Evolutionary conservation across 2,888 invertebrate genomes (phyloP), one percentile per base, ranked within the genome.

Genomic region (Dicyrtomina minuta): DNA sequence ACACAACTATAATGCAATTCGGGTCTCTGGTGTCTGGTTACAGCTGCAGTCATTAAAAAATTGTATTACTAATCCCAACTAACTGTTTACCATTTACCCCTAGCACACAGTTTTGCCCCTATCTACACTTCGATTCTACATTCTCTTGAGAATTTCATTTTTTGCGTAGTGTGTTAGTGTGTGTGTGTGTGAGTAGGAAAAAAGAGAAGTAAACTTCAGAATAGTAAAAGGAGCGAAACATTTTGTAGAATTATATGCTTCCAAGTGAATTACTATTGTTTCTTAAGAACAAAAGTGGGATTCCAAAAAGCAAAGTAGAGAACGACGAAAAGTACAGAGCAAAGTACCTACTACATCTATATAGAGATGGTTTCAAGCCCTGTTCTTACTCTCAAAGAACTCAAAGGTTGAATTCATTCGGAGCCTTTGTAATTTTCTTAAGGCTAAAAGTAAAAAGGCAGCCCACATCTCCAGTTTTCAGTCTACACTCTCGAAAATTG

Each of bases 341-440:
- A 22, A 6, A 17, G 4, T 49, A 5, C n/a, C 5, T 12, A 51
- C 24, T 12, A 20, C 20, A 20, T 24, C 10, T 22, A 20, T 20
- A 12, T 22, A 33, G 33, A 33, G 33, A 33, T 33, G 8, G 4
- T 33, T 33, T 33, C 4, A 8, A 33, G 33, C 33, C 33, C 55
- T 26, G 33, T 58, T 58, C 33, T 58, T 58, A 58, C 39, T 58
- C 39, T 58, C 39, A 58, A 41, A 39, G 17, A 39, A 39, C 58
- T 58, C 27, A 20, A 58, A 58, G 58, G 58, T 58, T 58, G 20
- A 26, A 44, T 26, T 24, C n/a, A 13, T 33, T 33, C 51, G 10
- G 33, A 33, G 33, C 33, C 33, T 33, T 33, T 33, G 33, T 33
- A 20, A 53, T 13, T 17, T 24, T 22, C 17, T 53, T 20, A 10